These are phyloP conservation scores for Leptinotarsa haldemani DNA, from an alignment of 2,888 invertebrate species.

Conservation along the genomic window DNA sequence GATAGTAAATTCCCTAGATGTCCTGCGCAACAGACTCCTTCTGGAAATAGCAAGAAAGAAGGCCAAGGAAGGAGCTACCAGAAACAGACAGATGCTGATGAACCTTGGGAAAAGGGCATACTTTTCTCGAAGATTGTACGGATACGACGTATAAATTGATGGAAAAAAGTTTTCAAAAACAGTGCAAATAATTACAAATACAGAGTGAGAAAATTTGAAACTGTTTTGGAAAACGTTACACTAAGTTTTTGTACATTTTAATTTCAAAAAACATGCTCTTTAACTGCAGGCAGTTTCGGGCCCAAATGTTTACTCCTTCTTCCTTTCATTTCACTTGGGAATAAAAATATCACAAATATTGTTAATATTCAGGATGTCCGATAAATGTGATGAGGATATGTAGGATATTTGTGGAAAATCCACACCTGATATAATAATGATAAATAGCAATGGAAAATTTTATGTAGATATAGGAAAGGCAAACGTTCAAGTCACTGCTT, in stretches of 20 bases:
- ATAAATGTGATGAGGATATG: not conserved
- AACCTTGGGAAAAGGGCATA: slow-evolving; percentile 79
- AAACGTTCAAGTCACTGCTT: too few relatives aligned
- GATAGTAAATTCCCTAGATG: slow-evolving; percentile 89
- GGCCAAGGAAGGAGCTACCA: slow-evolving; percentile 80
- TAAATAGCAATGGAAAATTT: not conserved
- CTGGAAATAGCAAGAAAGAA: slow-evolving; percentile 86
- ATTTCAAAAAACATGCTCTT: slow-evolving; percentile 19
- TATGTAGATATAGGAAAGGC: too few relatives aligned
- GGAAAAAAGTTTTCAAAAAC: slow-evolving; percentile 24
- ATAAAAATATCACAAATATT: not conserved
- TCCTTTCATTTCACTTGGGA: not conserved
- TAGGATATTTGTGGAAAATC: not conserved
- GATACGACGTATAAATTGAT: slow-evolving; percentile 53
- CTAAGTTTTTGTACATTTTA: not conserved
- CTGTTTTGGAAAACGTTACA: not conserved
- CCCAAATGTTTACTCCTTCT: slow-evolving; percentile 5
- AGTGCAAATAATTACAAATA: not conserved
- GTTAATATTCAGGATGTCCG: not conserved
- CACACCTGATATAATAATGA: not conserved
- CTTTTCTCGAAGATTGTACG: slow-evolving; percentile 48
- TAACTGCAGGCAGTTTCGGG: slow-evolving; percentile 2
- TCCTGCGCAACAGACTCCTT: slow-evolving; percentile 82
- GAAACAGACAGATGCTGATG: slow-evolving; percentile 80
- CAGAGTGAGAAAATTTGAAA: too few relatives aligned